Evolutionary conservation across 2,113 vertebrate species (phyloP).

Genomic region (Genyomyrus donnyi): DNA sequence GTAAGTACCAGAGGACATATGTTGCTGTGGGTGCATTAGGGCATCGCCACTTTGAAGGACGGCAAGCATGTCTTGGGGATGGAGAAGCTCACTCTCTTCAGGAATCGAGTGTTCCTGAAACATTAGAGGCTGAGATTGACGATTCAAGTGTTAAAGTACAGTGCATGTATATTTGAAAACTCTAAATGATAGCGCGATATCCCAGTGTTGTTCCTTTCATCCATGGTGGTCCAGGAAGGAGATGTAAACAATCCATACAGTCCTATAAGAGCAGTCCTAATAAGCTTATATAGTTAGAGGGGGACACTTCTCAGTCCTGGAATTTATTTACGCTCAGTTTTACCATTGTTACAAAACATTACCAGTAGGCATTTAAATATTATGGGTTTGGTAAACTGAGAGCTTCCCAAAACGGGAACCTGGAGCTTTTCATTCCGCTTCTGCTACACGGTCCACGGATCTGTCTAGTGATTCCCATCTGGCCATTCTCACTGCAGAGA

Average conservation of each 20-base stretch:
- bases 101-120: not conserved
- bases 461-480: not conserved
- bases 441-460: not conserved
- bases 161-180: not conserved
- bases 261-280: not conserved
- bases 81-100: not conserved
- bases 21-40: not conserved
- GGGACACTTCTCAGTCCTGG: not conserved
- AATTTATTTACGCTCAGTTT: not conserved
- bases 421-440: not conserved
- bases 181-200: not conserved
- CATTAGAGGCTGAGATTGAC: not conserved
- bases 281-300: not conserved
- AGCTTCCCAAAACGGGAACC: not conserved
- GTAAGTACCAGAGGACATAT: not conserved
- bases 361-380: not conserved
- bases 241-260: not conserved
- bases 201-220: not conserved
- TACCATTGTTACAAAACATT: not conserved
- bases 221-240: not conserved
- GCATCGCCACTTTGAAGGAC: not conserved
- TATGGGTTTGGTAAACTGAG: not conserved
- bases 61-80: not conserved
- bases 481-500: not conserved
- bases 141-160: not conserved